These are phyloP conservation scores for Petroica traversi DNA, from an alignment of 2,113 vertebrate genomes.

Conservation along the genomic window DNA sequence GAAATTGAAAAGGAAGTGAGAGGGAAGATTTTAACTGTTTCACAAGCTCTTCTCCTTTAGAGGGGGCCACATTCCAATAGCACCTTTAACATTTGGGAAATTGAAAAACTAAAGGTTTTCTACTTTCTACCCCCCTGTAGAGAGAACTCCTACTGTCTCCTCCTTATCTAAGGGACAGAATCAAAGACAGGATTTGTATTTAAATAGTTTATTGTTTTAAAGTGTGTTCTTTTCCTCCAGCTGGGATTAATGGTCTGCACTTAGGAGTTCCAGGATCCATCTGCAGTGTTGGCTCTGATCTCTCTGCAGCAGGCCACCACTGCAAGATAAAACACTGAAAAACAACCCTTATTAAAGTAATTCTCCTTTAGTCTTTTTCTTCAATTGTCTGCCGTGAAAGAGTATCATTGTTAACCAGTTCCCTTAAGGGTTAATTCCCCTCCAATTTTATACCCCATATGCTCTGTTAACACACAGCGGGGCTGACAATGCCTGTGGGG, in stretches of 20 bases:
- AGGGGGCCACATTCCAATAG: background rate
- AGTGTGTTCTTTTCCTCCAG: background rate
- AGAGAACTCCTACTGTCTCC: background rate
- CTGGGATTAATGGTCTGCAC: slow-evolving; percentile 40
- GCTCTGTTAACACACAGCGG: accelerated
- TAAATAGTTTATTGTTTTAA: slow-evolving; percentile 23
- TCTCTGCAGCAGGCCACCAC: background rate
- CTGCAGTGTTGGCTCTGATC: background rate
- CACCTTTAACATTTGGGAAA: background rate
- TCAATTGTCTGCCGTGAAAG: slow-evolving; percentile 20
- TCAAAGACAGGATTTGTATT: slow-evolving; percentile 28
- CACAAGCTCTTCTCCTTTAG: background rate
- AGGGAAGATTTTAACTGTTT: slow-evolving; percentile 1
- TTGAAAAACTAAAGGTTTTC: background rate
- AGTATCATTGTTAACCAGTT: background rate
- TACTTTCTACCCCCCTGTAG: background rate
- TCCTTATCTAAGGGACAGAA: background rate
- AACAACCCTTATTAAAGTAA: background rate
- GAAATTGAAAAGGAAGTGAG: slow-evolving; percentile 8
- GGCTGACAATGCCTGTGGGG: background rate
- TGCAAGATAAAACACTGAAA: background rate
- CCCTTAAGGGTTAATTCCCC: background rate
- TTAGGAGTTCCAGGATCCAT: background rate
- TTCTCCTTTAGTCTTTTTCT: background rate
- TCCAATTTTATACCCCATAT: background rate